A percentile compares a stretch with the other conserved stretches of the same genome.
Conservation (phyloP, 2,888 invertebrate species). For the Drosophila differens region DNA sequence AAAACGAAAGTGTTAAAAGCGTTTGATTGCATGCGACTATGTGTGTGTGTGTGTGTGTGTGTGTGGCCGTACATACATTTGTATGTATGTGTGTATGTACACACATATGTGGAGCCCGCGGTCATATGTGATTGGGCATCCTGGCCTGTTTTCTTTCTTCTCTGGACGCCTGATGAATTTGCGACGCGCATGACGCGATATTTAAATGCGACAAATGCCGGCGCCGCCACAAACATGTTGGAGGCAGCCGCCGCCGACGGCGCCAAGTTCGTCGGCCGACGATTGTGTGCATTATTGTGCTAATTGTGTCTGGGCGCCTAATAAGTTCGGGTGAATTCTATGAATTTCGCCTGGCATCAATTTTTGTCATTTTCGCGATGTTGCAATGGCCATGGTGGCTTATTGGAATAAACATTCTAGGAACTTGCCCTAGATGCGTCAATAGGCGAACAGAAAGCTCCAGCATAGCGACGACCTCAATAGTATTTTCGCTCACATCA, state of each 20-base stretch:
- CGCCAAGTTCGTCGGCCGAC: constrained; percentile 29
- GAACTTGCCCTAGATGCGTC: constrained; percentile 85
- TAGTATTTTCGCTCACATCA: constrained; percentile 33
- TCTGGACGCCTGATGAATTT: constrained; percentile 81
- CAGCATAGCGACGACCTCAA: constrained; percentile 70
- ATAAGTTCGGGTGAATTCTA: constrained; percentile 85
- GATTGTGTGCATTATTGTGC: neutral
- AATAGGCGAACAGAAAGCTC: constrained; percentile 74
- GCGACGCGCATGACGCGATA: constrained; percentile 85
- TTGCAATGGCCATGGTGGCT: constrained; percentile 68
- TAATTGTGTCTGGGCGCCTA: constrained; percentile 75
- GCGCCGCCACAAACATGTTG: constrained; percentile 65
- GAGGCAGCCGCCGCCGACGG: neutral
- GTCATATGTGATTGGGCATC: constrained; percentile 73
- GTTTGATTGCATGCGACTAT: constrained; percentile 1
- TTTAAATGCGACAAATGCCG: constrained; percentile 28
- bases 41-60: constrained; percentile 29
- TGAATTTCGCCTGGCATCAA: constrained; percentile 74
- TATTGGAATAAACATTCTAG: constrained; percentile 84
- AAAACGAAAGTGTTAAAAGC: constrained; percentile 85
- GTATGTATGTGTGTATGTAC: neutral
- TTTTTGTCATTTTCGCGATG: constrained; percentile 61
- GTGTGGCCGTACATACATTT: neutral
- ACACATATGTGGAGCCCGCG: constrained; percentile 62
- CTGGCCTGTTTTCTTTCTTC: constrained; percentile 35